Evolutionary conservation across 1,140 invertebrate species (phyloP).

Genomic region (Drosophila serrata): DNA sequence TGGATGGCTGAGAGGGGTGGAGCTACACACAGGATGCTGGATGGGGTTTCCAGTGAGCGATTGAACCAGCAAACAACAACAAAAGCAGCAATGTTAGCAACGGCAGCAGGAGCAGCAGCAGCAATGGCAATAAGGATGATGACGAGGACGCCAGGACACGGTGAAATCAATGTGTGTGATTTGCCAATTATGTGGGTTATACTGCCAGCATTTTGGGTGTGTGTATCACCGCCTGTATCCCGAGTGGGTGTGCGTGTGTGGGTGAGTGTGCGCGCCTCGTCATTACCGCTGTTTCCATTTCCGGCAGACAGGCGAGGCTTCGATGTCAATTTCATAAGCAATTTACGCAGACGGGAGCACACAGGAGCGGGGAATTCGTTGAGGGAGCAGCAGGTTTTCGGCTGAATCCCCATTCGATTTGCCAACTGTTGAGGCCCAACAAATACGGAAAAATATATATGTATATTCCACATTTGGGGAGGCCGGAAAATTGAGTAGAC

Average conservation of each 20-base stretch:
- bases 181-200: slow-evolving; percentile 81
- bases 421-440: slow-evolving; percentile 67
- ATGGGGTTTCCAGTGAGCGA: slow-evolving; percentile 64
- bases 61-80: slow-evolving; percentile 62
- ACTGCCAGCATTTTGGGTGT: slow-evolving; percentile 38
- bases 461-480: slow-evolving; percentile 19
- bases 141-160: slow-evolving; percentile 64
- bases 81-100: slow-evolving; percentile 16
- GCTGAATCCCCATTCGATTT: slow-evolving; percentile 61
- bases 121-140: slow-evolving; percentile 47
- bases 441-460: not conserved
- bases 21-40: not conserved
- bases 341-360: slow-evolving; percentile 59
- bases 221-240: slow-evolving; percentile 17
- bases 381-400: slow-evolving; percentile 10
- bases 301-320: slow-evolving; percentile 72
- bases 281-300: slow-evolving; percentile 82
- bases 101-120: slow-evolving; percentile 17
- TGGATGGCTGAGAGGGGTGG: slow-evolving; percentile 13
- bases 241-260: not conserved
- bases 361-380: not conserved
- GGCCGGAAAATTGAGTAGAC: slow-evolving; percentile 29
- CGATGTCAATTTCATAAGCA: slow-evolving; percentile 81
- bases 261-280: slow-evolving; percentile 53
- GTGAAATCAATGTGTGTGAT: slow-evolving; percentile 80